Base-by-base conservation (phyloP, 2,113 vertebrate genomes). In the Copsychus sechellarum region DNA sequence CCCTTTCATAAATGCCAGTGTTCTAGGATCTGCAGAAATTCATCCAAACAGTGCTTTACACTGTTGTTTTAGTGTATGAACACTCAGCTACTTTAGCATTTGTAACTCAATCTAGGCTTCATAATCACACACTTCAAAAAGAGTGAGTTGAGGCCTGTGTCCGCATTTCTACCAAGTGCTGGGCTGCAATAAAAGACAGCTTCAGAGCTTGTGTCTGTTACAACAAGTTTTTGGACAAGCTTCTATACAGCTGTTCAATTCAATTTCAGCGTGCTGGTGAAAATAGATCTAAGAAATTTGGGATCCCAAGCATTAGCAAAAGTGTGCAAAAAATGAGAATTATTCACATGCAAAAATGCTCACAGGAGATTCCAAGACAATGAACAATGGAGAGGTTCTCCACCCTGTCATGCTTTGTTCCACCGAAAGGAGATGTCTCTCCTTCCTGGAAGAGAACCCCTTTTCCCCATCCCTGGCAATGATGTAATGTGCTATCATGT, bases 341-440 rank as follows among this genome's bases (percentile, higher is more conserved):
- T 2, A 67, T 45, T 53, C 61, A 40, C 4, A 18, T 10, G 4
- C 51, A 81, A 40, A 66, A 74, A 53, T 67, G 16, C 7, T 60
- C 23, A 45, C 6, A 25, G 28, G 15, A 51, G 16, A 45, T 7
- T 42, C 8, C 16, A n/a, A 67, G 53, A 29, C 7, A 66, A 53
- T 25, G 28, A 53, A n/a, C 7, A 74, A 14, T 10, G 28, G 5
- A 5, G 8, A 23, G 19, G 13, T 74, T 74, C 33, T 28, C 29
- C 53, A 38, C 8, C 3, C 10, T 0, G 0, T 6, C 36, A 45
- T 1, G 0, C 3, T 43, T 65, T 12, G 4, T 24, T 73, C 10
- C 51, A 28, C 33, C 2, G 5, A 36, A 51, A 33, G 14, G 21
- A n/a, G 26, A 66, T 16, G 23, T 26, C 26, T 20, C 14, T 20